These are phyloP conservation scores for Haemorhous mexicanus DNA, from an alignment of 2,113 vertebrate genomes.

Conservation along the genomic window DNA sequence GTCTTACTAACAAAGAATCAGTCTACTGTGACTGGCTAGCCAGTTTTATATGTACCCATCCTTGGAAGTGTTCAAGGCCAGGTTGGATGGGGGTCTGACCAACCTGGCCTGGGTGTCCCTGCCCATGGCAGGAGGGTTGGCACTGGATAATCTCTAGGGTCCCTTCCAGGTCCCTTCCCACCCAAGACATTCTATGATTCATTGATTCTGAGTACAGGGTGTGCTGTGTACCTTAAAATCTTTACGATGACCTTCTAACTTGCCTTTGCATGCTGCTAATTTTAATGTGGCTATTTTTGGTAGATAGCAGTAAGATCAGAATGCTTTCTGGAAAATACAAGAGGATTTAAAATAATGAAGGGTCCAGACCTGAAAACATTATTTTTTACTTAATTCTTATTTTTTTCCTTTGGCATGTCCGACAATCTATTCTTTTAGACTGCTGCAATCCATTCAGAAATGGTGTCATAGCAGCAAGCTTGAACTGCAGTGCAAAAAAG, in stretches of 20 bases:
- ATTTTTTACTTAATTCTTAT: not conserved
- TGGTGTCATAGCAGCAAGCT: not conserved
- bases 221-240: not conserved
- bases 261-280: not conserved
- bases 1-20: not conserved
- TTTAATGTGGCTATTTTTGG: not conserved
- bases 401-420: not conserved
- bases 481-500: not conserved
- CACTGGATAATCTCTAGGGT: not conserved
- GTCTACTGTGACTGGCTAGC: not conserved
- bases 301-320: not conserved
- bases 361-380: not conserved
- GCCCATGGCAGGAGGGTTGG: not conserved
- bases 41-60: not conserved
- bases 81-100: not conserved
- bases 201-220: not conserved
- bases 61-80: not conserved
- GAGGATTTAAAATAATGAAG: not conserved
- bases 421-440: not conserved
- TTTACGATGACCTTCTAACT: not conserved
- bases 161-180: too few species aligned
- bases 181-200: not conserved
- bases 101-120: not conserved
- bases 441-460: not conserved
- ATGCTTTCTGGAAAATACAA: not conserved